Evolutionary conservation across 2,113 vertebrate genomes (phyloP), one percentile per base, ranked within the genome.

Genomic region (Clinocottus analis): DNA sequence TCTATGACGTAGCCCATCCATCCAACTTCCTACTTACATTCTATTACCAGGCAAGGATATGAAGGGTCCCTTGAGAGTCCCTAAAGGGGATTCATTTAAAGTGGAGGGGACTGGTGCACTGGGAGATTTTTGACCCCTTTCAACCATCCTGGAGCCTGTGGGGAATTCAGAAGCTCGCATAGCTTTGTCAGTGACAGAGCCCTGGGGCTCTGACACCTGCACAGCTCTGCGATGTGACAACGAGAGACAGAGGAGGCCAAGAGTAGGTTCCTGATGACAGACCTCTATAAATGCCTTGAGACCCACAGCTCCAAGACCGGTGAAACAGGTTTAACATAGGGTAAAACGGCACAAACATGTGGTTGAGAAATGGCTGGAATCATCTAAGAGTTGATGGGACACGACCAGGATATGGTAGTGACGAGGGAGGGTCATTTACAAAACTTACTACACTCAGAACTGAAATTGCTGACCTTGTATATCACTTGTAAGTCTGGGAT

Each of bases 51-150:
- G 43, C 72, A 64, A 69, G 79, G 85, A 91, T 89, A 90, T 87
- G 77, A 83, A 87, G 72, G 80, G 70, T 87, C 88, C 89, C 89
- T 41, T 43, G 67, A 82, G 90, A 89, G 77, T 75, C 73, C 84
- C 86, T 83, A 49, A 87, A 89, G 85, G 80, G 84, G 82, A 83
- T 86, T 76, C 86, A 89, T 86, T 93, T 85, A 85, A 67, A 79
- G 61, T 39, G 23, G 31, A 75, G 73, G 76, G 75, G 75, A 82
- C 80, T 55, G 73, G 61, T 56, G 45, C 80, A 76, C 80, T 75
- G 67, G 78, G 81, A 73, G 75, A 41, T 45, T 45, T 85, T 79
- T 89, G 84, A 91, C 90, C 90, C 75, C 39, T 75, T 65, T 87
- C 84, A 86, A 88, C 77, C 12, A 12, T 9, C 81, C 71, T 21